Evolutionary conservation across 1,140 invertebrate species (phyloP).

Genomic region (Eufriesea mexicana): DNA sequence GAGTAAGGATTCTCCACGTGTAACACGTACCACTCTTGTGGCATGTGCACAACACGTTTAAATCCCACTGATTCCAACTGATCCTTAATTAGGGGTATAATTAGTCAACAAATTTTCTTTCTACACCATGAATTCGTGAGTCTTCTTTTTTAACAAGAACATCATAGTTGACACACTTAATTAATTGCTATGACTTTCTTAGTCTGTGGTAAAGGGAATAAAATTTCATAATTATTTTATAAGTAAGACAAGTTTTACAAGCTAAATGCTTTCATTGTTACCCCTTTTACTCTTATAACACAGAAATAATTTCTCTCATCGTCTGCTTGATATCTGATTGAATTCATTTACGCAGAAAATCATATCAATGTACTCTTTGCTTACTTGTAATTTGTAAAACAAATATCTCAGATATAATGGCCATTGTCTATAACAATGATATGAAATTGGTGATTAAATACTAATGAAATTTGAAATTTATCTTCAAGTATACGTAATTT

Average conservation of each 20-base stretch:
- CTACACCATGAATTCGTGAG: not conserved
- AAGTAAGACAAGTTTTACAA: too few relatives aligned
- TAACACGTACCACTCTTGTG: not conserved
- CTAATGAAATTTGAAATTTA: too few relatives aligned
- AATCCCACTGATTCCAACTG: not conserved
- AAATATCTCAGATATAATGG: not conserved
- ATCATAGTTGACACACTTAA: not conserved
- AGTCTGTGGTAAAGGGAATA: not conserved
- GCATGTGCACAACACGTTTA: not conserved
- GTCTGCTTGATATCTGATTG: not conserved
- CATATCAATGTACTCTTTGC: too few relatives aligned
- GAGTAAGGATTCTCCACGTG: not conserved
- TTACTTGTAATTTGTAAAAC: too few relatives aligned
- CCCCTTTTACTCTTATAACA: too few relatives aligned
- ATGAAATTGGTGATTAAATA: too few relatives aligned
- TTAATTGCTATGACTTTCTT: not conserved
- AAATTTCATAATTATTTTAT: not conserved
- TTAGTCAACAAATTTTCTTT: constrained; percentile 9
- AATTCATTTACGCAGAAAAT: not conserved
- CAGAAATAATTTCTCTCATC: not conserved
- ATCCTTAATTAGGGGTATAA: constrained; percentile 18
- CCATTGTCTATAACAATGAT: not conserved
- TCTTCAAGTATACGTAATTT: too few relatives aligned
- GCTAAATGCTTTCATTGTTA: too few relatives aligned
- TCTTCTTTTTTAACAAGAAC: not conserved